Base-by-base conservation (phyloP, 2,113 vertebrate genomes). In the Syngnathus floridae region DNA sequence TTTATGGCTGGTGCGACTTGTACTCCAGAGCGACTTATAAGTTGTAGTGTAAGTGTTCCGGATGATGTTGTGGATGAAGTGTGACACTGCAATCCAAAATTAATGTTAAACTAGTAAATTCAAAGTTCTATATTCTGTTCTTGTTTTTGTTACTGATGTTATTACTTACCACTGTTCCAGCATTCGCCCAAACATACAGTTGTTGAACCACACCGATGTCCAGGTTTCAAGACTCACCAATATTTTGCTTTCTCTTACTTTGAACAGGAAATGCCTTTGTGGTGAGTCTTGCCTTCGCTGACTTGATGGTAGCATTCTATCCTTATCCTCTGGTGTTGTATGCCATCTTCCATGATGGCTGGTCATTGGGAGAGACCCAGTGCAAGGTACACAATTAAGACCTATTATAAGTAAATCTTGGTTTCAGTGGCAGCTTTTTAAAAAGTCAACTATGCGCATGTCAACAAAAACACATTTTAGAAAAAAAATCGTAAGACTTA, bases 231-330 rank as follows among this genome's bases (percentile, higher is more conserved):
- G 12, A 13, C 5, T 57, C 10, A 67, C 40, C 17, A 49, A 58
- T 22, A 36, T 16, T 26, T 26, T 55, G 14, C 35, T 43, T 58
- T 31, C n/a, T 59, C 22, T 68, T 69, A 56, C 58, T n/a, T 52
- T 66, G 7, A 10, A 35, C 59, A 80, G 78, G 78, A 69, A 76
- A 80, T 5, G 74, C 76, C 5, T 80, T 80, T 40, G 78, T 80
- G 62, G 78, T 80, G 62, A 80, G 78, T 35, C 67, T 80, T 36
- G 74, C 78, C 65, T 80, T 80, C 2, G 78, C 78, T 45, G 78
- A 80, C 68, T 54, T 80, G 71, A 58, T 80, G 68, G 78, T 76
- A n/a, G 78, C 74, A 2, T 76, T 80, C 36, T 80, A 80, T 31
- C 78, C 78, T 12, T 80, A 80, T 56, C 78, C 78, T 46, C 36